Evolutionary conservation across 1,140 invertebrate genomes (phyloP).

Genomic region (Drosophila pseudoobscura): DNA sequence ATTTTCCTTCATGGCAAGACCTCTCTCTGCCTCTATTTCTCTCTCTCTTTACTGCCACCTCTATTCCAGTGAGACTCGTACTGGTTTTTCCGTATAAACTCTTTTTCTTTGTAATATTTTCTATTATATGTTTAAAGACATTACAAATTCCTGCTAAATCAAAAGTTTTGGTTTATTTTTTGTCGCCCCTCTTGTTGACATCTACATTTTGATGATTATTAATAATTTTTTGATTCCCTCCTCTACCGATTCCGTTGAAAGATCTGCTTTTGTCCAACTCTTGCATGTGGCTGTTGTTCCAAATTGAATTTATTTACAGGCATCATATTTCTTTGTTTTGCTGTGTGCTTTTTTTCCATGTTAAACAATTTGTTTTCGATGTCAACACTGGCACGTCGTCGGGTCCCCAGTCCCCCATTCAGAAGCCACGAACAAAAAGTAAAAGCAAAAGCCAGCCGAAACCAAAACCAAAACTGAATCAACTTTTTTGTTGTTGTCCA

Average conservation of each 20-base stretch:
- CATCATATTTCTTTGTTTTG: constrained; percentile 74
- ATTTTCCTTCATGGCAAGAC: no score
- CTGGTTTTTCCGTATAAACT: no score
- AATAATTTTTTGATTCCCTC: constrained; percentile 22
- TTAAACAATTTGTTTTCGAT: constrained; percentile 77
- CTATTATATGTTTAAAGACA: not conserved
- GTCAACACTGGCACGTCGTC: constrained; percentile 62
- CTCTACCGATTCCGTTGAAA: not conserved
- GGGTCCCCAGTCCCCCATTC: constrained; percentile 15
- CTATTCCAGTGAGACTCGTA: no score
- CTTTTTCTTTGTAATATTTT: no score
- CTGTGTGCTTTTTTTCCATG: constrained; percentile 59
- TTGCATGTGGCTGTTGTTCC: constrained; percentile 34
- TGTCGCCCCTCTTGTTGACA: not conserved
- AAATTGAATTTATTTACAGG: constrained; percentile 79
- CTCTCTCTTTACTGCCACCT: no score
- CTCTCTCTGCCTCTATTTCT: no score
- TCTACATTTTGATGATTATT: constrained; percentile 4
- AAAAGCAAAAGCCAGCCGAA: constrained; percentile 19
- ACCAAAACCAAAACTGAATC: constrained; percentile 21
- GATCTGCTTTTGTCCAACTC: constrained; percentile 6
- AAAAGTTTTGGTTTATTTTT: not conserved
- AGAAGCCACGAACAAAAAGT: constrained; percentile 20
- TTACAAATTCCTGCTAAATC: not conserved
- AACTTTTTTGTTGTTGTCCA: constrained; percentile 51